Evolutionary conservation across 1,140 invertebrate genomes (phyloP).

Genomic region (Daktulosphaira vitifoliae): DNA sequence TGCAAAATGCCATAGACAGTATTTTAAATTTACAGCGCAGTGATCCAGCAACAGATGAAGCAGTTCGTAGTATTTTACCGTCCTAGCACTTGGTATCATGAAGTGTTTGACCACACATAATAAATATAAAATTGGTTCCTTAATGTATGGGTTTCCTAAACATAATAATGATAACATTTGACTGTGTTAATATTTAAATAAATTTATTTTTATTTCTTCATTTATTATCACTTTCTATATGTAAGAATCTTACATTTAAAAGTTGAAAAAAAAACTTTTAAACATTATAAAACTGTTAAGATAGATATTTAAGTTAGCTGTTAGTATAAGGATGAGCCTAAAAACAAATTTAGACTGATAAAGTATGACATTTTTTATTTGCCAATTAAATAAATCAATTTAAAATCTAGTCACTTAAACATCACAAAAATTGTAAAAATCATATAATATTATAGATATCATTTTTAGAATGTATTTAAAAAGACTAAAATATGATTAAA

Average conservation of each 20-base stretch:
- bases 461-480: too few relatives aligned
- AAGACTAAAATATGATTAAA: too few relatives aligned
- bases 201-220: background rate
- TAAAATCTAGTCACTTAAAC: too few relatives aligned
- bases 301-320: conserved; percentile 19
- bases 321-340: conserved; percentile 29
- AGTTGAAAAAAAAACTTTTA: background rate
- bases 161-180: conserved; percentile 23
- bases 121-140: conserved; percentile 29
- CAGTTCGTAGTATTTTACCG: conserved; percentile 50
- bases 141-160: conserved; percentile 30
- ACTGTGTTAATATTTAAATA: conserved; percentile 27
- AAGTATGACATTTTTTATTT: too few relatives aligned
- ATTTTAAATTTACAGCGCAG: conserved; percentile 58
- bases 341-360: too few relatives aligned
- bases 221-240: conserved; percentile 5
- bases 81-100: conserved; percentile 43
- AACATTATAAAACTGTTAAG: background rate
- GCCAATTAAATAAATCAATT: too few relatives aligned
- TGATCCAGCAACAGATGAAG: conserved; percentile 49
- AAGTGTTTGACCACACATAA: conserved; percentile 30
- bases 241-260: conserved; percentile 11
- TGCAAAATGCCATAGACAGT: conserved; percentile 67
- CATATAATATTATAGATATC: too few relatives aligned
- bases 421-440: too few relatives aligned